phyloP scores from a whole-genome alignment of 1,140 invertebrate species.

The Sinella curviseta region DNA sequence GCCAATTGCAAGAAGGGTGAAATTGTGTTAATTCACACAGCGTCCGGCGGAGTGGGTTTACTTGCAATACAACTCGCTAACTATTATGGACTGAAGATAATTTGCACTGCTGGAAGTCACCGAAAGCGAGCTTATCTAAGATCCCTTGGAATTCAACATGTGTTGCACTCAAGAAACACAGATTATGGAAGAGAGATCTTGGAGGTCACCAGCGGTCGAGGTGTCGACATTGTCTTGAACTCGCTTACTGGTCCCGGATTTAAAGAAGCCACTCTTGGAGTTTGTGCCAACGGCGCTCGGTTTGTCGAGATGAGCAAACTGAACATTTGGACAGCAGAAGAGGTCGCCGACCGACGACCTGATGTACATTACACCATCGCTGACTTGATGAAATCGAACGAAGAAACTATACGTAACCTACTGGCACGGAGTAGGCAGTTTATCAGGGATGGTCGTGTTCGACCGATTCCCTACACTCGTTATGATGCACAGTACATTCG shows the following conservation, averaged over 20 bases:
- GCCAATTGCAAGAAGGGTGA: too few species aligned
- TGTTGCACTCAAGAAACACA: background rate
- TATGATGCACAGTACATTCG: background rate
- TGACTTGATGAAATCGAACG: background rate
- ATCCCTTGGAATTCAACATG: too few species aligned
- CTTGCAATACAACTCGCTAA: too few species aligned
- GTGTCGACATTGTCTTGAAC: constrained; percentile 11
- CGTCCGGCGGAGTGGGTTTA: too few species aligned
- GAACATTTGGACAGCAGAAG: background rate
- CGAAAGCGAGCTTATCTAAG: too few species aligned
- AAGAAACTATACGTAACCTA: background rate
- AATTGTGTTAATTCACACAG: too few species aligned
- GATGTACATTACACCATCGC: background rate
- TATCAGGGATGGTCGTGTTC: background rate
- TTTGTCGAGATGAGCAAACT: constrained; percentile 22
- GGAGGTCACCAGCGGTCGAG: background rate
- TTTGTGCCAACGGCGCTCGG: background rate
- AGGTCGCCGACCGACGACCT: background rate
- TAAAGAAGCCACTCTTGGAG: background rate
- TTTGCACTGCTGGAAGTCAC: too few species aligned
- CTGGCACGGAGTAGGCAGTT: background rate
- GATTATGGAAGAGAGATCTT: background rate
- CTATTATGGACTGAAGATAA: too few species aligned
- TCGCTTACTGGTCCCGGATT: background rate
- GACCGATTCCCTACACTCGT: background rate